These are phyloP conservation scores for Catalaphyllia jardinei DNA, from an alignment of 64 coral and sea anemone species.

Conservation along the genomic window DNA sequence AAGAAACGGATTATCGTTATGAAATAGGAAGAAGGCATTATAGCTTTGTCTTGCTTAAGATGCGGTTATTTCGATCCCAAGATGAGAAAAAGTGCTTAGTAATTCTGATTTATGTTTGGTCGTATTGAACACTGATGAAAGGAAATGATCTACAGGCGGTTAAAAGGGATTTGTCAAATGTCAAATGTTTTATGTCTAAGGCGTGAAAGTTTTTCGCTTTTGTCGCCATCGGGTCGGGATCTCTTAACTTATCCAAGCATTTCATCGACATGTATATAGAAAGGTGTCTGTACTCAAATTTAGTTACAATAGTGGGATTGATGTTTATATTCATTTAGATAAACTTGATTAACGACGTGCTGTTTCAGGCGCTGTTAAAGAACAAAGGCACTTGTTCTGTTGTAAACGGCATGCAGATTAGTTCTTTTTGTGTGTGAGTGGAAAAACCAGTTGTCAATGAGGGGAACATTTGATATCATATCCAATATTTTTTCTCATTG, in stretches of 20 bases:
- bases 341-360: slow-evolving; percentile 12
- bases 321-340: background rate
- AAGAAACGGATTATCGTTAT: background rate
- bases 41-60: background rate
- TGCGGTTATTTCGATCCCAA: background rate
- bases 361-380: background rate
- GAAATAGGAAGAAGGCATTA: background rate
- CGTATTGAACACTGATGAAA: background rate
- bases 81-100: background rate
- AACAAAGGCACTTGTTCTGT: background rate
- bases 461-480: background rate
- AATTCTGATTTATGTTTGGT: background rate
- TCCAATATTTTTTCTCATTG: background rate
- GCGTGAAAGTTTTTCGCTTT: background rate
- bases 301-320: background rate
- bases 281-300: background rate
- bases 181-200: background rate
- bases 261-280: background rate
- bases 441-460: background rate
- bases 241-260: background rate
- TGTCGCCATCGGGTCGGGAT: background rate
- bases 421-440: background rate
- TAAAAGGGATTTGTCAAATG: background rate
- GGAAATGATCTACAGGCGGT: slow-evolving; percentile 3
- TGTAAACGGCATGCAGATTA: slow-evolving; percentile 2